Evolutionary conservation across 1,140 invertebrate genomes (phyloP).

Genomic region (Pachyrhynchus sulphureomaculatus): DNA sequence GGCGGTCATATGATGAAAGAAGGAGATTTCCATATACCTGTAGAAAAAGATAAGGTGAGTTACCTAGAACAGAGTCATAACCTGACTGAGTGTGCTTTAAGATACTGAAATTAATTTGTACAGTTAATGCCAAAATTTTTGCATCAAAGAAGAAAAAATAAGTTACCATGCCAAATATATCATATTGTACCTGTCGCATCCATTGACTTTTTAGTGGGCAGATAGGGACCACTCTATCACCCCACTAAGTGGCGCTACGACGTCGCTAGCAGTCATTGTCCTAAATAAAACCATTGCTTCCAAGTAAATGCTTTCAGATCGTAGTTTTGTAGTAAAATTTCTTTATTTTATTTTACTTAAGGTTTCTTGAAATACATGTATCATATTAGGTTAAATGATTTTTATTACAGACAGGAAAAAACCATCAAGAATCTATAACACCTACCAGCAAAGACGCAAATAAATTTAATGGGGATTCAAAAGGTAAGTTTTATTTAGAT

Average conservation of each 20-base stretch:
- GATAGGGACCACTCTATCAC: no score
- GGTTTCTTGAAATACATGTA: no score
- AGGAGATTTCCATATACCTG: constrained; percentile 84
- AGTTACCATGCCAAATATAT: no score
- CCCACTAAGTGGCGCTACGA: no score
- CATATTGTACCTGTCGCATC: no score
- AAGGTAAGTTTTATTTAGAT: constrained; percentile 36
- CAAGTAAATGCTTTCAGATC: no score
- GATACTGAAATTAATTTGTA: neutral
- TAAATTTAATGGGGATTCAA: constrained; percentile 46
- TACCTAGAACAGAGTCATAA: neutral
- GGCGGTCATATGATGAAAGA: constrained; percentile 80
- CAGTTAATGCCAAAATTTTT: neutral
- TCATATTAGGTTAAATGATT: constrained; percentile 40
- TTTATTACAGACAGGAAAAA: constrained; percentile 37
- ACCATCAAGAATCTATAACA: constrained; percentile 16
- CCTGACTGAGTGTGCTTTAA: neutral
- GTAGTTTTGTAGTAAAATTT: no score
- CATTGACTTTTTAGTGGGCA: no score
- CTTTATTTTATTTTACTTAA: no score
- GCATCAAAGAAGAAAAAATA: no score
- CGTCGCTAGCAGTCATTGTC: no score
- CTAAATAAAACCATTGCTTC: no score
- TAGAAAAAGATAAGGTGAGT: constrained; percentile 56
- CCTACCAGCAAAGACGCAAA: constrained; percentile 32